Base-by-base conservation (phyloP, 2,888 invertebrate genomes). In the Lapara coniferarum region DNA sequence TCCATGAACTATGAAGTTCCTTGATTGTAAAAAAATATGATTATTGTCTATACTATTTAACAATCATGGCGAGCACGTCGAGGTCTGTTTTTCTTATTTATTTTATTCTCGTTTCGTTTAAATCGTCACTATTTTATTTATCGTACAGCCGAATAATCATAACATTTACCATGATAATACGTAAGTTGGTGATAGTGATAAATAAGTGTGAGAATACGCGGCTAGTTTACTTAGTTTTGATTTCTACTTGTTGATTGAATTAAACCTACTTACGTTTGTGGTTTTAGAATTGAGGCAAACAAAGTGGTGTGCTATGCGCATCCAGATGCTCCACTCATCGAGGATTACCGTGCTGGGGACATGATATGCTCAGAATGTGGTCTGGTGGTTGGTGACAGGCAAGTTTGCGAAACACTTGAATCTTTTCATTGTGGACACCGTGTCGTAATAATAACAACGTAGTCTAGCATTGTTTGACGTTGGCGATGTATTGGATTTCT, bases 321-420 rank as follows among this genome's bases (percentile, higher is more conserved):
- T 94, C 99, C 99, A 74, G 98, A 99, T 88, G 98, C 99, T 16
- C 96, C 97, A 66, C 95, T 99, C 68, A 98, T 99, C 81, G 99
- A 99, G 91, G 99, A 99, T 90, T 99, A 99, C 89, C 95, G 99
- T 83, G 99, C 99, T 74, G 99, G 99, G 52, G 99, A 99, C 94
- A 98, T 99, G 95, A 98, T 99, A 82, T 99, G 99, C 89, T 98
- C 99, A 46, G 98, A 99, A 94, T 99, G 99, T 94, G 99, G 99
- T n/a, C 95, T 99, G 71, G 99, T 99, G 67, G 99, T 99, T 37
- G 99, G 99, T 14, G 99, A 99, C 93, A 96, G 98, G 98, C 98
- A 94, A 78, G 75, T 86, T 84, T 86, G 77, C 85, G 85, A 88
- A 87, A 85, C 75, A 66, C 75, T 69, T 66, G 68, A 73, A 81